These are phyloP conservation scores for Leistus spinibarbis DNA, from an alignment of 2,888 invertebrate species.

Conservation along the genomic window DNA sequence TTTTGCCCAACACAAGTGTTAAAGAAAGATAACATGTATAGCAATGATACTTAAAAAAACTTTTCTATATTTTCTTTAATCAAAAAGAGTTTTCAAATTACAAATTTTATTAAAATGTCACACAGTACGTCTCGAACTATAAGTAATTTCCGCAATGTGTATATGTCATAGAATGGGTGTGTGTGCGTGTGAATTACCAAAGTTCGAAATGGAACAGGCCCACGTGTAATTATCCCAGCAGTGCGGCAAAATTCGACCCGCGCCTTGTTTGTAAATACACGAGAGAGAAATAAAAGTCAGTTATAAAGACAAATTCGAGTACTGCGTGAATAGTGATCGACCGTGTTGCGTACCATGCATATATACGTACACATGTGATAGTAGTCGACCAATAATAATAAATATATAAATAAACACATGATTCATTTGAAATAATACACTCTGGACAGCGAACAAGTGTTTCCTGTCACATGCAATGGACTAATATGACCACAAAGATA, in stretches of 20 bases:
- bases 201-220: slow-evolving; percentile 16
- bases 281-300: slow-evolving; percentile 46
- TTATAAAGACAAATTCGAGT: slow-evolving; percentile 46
- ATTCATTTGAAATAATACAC: not conserved
- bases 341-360: not conserved
- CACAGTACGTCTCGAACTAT: not conserved
- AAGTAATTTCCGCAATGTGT: not conserved
- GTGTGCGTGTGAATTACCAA: slow-evolving; percentile 9
- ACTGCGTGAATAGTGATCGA: slow-evolving; percentile 43
- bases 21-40: too few species aligned
- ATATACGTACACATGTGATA: slow-evolving; percentile 9
- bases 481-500: not conserved
- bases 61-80: too few species aligned
- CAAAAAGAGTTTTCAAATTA: too few species aligned
- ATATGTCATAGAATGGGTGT: not conserved
- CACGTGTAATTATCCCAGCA: slow-evolving; percentile 25
- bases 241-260: slow-evolving; percentile 20
- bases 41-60: too few species aligned
- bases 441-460: not conserved
- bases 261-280: slow-evolving; percentile 41
- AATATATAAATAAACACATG: not conserved
- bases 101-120: too few species aligned
- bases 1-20: too few species aligned
- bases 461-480: not conserved
- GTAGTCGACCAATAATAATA: slow-evolving; percentile 12